Evolutionary conservation across 2,888 invertebrate species (phyloP).

Genomic region (Hipparchia sbordonii): DNA sequence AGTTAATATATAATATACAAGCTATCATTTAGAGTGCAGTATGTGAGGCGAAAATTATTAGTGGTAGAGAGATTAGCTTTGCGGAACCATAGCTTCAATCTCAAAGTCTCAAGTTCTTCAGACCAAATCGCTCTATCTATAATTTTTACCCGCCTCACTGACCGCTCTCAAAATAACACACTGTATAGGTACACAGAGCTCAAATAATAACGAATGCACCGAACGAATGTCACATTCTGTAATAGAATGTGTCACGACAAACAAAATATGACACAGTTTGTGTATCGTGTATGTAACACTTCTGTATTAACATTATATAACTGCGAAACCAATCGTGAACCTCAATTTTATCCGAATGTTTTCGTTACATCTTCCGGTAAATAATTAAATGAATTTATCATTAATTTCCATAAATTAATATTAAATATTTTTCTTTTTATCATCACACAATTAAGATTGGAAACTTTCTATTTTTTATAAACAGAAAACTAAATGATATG

Average conservation of each 20-base stretch:
- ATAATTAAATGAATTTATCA: constrained; percentile 10
- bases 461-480: constrained; percentile 8
- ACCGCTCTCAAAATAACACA: too few relatives aligned
- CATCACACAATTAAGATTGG: constrained; percentile 6
- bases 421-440: background rate
- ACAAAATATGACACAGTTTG: constrained; percentile 14
- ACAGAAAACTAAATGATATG: background rate
- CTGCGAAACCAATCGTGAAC: constrained; percentile 9
- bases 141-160: too few relatives aligned
- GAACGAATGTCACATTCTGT: constrained; percentile 3
- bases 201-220: too few relatives aligned
- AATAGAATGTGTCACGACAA: constrained; percentile 2
- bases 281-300: constrained; percentile 18
- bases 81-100: too few relatives aligned
- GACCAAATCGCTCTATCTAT: too few relatives aligned
- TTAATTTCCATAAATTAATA: constrained; percentile 21
- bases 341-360: background rate
- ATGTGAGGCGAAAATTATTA: too few relatives aligned
- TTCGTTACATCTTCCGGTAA: constrained; percentile 24
- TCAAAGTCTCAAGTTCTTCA: too few relatives aligned
- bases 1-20: too few relatives aligned
- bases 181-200: too few relatives aligned
- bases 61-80: too few relatives aligned
- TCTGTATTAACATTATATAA: background rate
- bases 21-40: too few relatives aligned